phyloP scores from a whole-genome alignment of 2,888 invertebrate species.

The Megastigmus dorsalis region DNA sequence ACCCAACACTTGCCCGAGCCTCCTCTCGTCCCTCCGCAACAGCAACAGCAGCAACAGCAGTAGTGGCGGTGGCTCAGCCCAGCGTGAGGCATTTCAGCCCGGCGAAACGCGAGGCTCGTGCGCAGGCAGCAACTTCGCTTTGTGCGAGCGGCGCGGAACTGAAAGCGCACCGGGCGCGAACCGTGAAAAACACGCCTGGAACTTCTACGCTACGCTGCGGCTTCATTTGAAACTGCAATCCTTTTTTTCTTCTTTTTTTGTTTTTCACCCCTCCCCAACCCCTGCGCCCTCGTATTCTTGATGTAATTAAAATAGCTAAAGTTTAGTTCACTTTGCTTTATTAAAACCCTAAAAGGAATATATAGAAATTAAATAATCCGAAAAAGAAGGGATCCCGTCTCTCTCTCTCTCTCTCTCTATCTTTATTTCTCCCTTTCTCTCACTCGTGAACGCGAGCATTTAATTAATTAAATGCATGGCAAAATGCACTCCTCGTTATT shows the following conservation, averaged over 20 bases:
- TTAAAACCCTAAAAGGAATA: constrained; percentile 45
- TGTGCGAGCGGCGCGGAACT: background rate
- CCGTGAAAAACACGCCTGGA: constrained; percentile 24
- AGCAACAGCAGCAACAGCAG: no score
- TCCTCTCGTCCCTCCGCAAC: no score
- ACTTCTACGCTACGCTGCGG: background rate
- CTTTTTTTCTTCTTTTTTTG: background rate
- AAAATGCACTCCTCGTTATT: background rate
- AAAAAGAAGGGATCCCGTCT: background rate
- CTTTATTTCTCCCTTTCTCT: no score
- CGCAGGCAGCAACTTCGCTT: constrained; percentile 30
- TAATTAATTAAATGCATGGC: constrained; percentile 38
- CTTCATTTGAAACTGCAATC: constrained; percentile 29
- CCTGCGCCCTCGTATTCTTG: constrained; percentile 7
- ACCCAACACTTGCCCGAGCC: no score
- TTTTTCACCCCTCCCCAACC: background rate
- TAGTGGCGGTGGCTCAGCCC: no score
- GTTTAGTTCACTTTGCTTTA: constrained; percentile 45
- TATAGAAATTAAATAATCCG: constrained; percentile 33
- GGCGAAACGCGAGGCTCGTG: no score
- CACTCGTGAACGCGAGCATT: no score
- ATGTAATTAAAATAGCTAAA: constrained; percentile 45
- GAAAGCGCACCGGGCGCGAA: background rate
- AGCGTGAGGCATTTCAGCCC: no score
- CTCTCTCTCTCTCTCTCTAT: no score